Percentiles rank a stretch among this genome's conserved stretches.
phyloP scores from a whole-genome alignment of 92 coral and sea anemone genomes.

The Porites divaricata region DNA sequence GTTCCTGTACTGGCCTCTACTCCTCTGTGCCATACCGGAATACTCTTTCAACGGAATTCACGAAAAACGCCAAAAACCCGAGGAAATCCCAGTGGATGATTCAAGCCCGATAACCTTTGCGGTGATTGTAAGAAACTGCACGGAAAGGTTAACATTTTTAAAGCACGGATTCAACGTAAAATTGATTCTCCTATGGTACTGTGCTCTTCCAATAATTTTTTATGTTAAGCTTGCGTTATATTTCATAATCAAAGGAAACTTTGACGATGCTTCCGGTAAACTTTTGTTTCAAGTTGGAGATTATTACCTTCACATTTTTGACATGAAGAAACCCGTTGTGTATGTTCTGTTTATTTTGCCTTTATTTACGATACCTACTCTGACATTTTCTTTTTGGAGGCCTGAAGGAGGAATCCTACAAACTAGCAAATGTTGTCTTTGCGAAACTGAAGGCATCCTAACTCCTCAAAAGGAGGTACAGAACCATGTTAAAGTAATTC shows the following conservation, averaged over 20 bases:
- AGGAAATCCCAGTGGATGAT: slow-evolving; percentile 39
- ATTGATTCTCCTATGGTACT: slow-evolving; percentile 33
- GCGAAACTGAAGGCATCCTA: neutral
- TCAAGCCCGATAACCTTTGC: slow-evolving; percentile 43
- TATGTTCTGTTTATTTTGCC: slow-evolving; percentile 46
- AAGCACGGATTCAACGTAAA: slow-evolving; percentile 25
- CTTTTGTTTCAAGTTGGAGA: slow-evolving; percentile 46
- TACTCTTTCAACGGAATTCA: neutral
- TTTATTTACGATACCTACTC: slow-evolving; percentile 39
- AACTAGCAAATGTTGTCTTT: slow-evolving; percentile 1
- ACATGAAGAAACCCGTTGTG: slow-evolving; percentile 49
- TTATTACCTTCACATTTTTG: slow-evolving; percentile 45
- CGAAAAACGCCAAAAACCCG: neutral
- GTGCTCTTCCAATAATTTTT: slow-evolving; percentile 54
- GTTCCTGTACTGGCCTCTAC: slow-evolving; percentile 46
- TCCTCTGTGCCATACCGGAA: slow-evolving; percentile 31
- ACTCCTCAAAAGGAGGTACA: slow-evolving; percentile 8
- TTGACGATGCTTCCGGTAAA: slow-evolving; percentile 47
- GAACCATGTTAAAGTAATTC: slow-evolving; percentile 7
- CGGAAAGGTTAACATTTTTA: slow-evolving; percentile 12
- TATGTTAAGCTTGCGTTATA: slow-evolving; percentile 50
- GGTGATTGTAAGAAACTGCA: slow-evolving; percentile 12
- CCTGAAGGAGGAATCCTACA: neutral
- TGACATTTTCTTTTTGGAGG: neutral
- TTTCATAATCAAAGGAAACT: slow-evolving; percentile 43